phyloP scores from a whole-genome alignment of 2,888 invertebrate genomes.

The Cheilosia impressa region DNA sequence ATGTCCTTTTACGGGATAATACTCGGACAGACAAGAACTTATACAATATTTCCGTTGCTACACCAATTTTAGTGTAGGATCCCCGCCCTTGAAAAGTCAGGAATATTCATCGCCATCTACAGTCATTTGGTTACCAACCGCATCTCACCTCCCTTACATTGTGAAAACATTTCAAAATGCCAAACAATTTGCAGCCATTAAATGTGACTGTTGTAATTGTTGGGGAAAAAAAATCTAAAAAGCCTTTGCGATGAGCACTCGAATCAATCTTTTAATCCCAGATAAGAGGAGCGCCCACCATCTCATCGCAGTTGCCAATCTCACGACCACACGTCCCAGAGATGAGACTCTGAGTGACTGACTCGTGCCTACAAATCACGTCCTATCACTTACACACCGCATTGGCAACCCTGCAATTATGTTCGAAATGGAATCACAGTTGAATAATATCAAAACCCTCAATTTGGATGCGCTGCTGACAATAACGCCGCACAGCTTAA shows the following conservation, averaged over 20 bases:
- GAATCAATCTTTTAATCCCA: constrained; percentile 51
- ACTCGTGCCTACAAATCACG: constrained; percentile 67
- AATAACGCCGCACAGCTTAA: constrained; percentile 46
- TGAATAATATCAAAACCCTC: constrained; percentile 4
- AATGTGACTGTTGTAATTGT: constrained; percentile 44
- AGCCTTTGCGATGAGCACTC: constrained; percentile 31
- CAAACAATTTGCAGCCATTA: constrained; percentile 61
- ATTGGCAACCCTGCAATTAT: constrained; percentile 58
- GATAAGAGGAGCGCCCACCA: constrained; percentile 52
- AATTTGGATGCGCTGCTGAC: constrained; percentile 37
- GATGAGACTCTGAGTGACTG: constrained; percentile 39
- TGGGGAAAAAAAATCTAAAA: constrained; percentile 2
- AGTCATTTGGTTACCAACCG: neutral
- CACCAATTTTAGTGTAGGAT: too few species aligned
- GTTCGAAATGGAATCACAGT: constrained; percentile 37
- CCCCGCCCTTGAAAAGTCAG: neutral
- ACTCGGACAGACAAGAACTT: too few species aligned
- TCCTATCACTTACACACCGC: constrained; percentile 56
- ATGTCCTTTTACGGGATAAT: too few species aligned
- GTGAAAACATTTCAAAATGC: constrained; percentile 40
- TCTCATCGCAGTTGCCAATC: constrained; percentile 31
- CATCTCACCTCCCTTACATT: constrained; percentile 7
- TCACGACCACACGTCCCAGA: constrained; percentile 23
- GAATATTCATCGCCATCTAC: neutral
- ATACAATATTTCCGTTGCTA: too few species aligned